These are phyloP conservation scores for Ophiodon elongatus DNA, from an alignment of 2,113 vertebrate genomes.

Conservation along the genomic window DNA sequence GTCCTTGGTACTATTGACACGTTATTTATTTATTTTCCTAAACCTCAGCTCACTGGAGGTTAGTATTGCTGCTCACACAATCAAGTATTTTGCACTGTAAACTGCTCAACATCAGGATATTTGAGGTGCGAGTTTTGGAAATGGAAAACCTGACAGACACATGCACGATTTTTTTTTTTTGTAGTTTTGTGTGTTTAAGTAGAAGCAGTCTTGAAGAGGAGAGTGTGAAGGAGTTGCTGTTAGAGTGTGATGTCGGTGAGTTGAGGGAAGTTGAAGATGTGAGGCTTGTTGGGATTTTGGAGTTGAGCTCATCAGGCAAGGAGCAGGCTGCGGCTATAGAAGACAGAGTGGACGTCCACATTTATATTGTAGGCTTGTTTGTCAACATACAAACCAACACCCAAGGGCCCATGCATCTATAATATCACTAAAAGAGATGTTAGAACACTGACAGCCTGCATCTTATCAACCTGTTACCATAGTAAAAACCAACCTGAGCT, in stretches of 20 bases:
- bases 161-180: neutral
- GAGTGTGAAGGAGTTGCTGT: neutral
- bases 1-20: neutral
- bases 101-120: neutral
- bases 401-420: neutral
- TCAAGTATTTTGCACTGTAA: neutral
- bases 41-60: constrained; percentile 46
- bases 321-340: neutral
- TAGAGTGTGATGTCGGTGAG: neutral
- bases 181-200: neutral
- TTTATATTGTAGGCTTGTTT: neutral
- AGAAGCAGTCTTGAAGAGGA: neutral
- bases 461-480: neutral
- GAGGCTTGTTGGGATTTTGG: constrained; percentile 14
- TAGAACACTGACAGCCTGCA: neutral
- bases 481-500: neutral
- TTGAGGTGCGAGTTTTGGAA: neutral
- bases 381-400: neutral
- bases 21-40: too few species aligned
- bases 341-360: neutral
- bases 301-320: constrained; percentile 19
- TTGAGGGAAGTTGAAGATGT: constrained; percentile 8
- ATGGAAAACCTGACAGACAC: neutral
- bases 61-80: constrained; percentile 36
- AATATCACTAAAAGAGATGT: neutral